A percentile compares a stretch with the other conserved stretches of the same genome.
phyloP scores from a whole-genome alignment of 2,888 invertebrate genomes.

The Xestoiulus laeticollis region DNA sequence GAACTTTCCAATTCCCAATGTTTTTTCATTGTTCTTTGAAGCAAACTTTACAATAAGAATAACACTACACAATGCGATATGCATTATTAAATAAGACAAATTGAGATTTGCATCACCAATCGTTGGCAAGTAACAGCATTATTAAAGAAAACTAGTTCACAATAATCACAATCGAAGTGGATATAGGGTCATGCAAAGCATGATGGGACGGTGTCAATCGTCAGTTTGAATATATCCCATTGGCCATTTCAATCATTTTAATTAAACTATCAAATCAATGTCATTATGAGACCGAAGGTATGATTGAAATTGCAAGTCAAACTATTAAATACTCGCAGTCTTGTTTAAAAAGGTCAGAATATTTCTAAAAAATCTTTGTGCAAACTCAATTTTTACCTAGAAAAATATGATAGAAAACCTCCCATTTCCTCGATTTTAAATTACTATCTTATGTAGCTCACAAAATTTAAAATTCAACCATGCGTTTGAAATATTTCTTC shows the following conservation, averaged over 20 bases:
- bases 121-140: background rate
- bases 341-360: no score
- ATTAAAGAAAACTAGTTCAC: conserved; percentile 11
- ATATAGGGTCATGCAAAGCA: conserved; percentile 1
- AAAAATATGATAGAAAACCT: background rate
- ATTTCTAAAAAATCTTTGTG: background rate
- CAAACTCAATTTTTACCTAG: background rate
- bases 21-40: background rate
- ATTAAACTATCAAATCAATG: background rate
- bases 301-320: no score
- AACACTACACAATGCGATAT: background rate
- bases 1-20: no score
- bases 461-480: background rate
- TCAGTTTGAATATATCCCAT: background rate
- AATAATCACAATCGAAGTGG: conserved; percentile 6
- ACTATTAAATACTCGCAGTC: no score
- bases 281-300: background rate
- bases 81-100: background rate
- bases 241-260: background rate
- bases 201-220: background rate
- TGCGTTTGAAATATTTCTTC: background rate
- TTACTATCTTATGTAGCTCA: background rate
- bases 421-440: background rate
- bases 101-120: background rate
- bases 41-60: background rate